Conservation (phyloP, 2,113 vertebrate genomes). For the Campylomormyrus numenius region DNA sequence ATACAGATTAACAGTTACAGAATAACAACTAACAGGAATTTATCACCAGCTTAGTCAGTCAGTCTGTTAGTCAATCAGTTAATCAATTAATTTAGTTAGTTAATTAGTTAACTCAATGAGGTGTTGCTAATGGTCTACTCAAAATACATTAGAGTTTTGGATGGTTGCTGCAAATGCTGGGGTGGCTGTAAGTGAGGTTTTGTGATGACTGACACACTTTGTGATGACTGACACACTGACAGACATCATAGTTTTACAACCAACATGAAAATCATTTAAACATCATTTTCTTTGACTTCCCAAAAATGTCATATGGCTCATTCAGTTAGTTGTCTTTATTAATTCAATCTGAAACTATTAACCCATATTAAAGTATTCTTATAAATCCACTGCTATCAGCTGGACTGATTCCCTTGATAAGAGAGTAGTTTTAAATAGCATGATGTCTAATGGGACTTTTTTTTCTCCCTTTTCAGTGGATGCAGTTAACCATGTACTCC, state of each 20-base stretch:
- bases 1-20: neutral
- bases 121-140: neutral
- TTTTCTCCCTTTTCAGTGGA: constrained; percentile 57
- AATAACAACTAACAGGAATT: neutral
- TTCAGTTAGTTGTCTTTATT: neutral
- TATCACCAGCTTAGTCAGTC: neutral
- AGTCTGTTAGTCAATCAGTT: too few species aligned
- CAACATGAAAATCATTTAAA: neutral
- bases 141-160: neutral
- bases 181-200: neutral
- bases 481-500: constrained; percentile 73
- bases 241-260: neutral
- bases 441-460: neutral
- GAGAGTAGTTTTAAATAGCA: neutral
- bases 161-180: neutral
- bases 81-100: neutral
- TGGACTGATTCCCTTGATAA: neutral
- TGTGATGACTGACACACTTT: too few species aligned
- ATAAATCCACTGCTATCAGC: neutral
- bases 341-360: neutral
- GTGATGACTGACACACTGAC: neutral
- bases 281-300: neutral
- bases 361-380: neutral
- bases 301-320: neutral
- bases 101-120: neutral